Percentiles rank a stretch among this genome's conserved stretches.
These are phyloP conservation scores for Auanema freiburgensis DNA, from an alignment of 2,888 invertebrate genomes.

Conservation along the genomic window DNA sequence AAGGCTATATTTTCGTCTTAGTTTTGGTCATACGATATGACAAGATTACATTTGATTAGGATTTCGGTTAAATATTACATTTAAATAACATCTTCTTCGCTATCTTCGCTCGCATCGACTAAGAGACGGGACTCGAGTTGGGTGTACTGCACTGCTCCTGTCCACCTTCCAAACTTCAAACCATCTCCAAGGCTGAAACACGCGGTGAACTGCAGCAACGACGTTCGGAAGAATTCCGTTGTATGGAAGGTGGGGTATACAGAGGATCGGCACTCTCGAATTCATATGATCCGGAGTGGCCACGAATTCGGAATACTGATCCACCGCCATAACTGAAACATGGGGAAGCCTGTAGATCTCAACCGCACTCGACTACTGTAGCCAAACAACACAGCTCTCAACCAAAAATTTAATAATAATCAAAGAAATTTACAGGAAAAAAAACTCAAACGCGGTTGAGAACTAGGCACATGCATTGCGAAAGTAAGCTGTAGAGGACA, in stretches of 20 bases:
- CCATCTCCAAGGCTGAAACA: conserved; percentile 48
- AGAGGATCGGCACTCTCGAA: conserved; percentile 14
- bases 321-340: conserved; percentile 22
- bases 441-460: conserved; percentile 5
- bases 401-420: too few species aligned
- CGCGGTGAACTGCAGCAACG: conserved; percentile 18
- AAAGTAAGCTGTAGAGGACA: neutral
- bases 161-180: conserved; percentile 39
- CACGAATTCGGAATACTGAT: conserved; percentile 15
- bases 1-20: too few species aligned
- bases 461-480: conserved; percentile 1
- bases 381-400: too few species aligned
- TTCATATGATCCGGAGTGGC: conserved; percentile 25
- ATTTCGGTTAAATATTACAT: too few species aligned
- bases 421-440: neutral
- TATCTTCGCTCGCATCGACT: conserved; percentile 13
- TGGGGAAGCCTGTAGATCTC: conserved; percentile 8
- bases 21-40: too few species aligned
- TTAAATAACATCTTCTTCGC: neutral
- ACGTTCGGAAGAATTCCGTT: neutral
- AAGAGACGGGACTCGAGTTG: conserved; percentile 17
- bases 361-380: too few species aligned
- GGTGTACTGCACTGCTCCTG: conserved; percentile 13
- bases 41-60: too few species aligned
- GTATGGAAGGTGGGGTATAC: neutral